Conservation (phyloP, 2,888 invertebrate species). For the Strigamia crassipes region DNA sequence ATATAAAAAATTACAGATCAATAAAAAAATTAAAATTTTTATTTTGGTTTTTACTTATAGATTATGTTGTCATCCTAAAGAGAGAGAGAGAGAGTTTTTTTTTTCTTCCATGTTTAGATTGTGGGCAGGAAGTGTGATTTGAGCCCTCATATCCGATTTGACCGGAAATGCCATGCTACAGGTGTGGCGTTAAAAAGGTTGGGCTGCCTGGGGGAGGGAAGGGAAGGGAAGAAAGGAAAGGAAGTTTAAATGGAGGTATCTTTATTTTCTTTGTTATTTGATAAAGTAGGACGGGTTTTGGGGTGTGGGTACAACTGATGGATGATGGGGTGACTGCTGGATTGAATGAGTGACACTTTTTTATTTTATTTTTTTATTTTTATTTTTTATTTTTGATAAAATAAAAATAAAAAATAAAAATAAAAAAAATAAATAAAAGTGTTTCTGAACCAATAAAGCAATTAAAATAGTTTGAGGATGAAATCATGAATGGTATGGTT, state of each 20-base stretch:
- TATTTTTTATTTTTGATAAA: too few species aligned
- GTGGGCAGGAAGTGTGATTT: slow-evolving; percentile 29
- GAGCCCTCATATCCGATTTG: slow-evolving; percentile 15
- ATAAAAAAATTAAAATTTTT: too few species aligned
- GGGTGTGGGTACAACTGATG: neutral
- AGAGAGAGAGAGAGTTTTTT: too few species aligned
- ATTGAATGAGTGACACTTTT: neutral
- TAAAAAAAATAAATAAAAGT: neutral
- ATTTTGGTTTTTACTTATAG: too few species aligned
- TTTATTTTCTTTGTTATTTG: neutral
- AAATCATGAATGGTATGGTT: slow-evolving; percentile 1
- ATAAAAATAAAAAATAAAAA: too few species aligned
- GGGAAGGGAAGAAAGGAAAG: slow-evolving; percentile 23
- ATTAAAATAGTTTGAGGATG: slow-evolving; percentile 10
- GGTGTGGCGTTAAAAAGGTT: slow-evolving; percentile 19
- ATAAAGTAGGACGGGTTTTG: slow-evolving; percentile 3
- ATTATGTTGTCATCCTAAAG: too few species aligned
- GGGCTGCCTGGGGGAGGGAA: neutral
- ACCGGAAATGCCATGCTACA: slow-evolving; percentile 25
- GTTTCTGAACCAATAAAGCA: neutral
- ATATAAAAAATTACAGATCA: too few species aligned
- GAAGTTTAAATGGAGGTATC: neutral
- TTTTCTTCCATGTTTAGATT: neutral
- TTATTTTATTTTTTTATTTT: too few species aligned
- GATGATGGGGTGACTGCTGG: neutral